Base-by-base conservation (phyloP, 2,113 vertebrate species). In the Scortum barcoo region DNA sequence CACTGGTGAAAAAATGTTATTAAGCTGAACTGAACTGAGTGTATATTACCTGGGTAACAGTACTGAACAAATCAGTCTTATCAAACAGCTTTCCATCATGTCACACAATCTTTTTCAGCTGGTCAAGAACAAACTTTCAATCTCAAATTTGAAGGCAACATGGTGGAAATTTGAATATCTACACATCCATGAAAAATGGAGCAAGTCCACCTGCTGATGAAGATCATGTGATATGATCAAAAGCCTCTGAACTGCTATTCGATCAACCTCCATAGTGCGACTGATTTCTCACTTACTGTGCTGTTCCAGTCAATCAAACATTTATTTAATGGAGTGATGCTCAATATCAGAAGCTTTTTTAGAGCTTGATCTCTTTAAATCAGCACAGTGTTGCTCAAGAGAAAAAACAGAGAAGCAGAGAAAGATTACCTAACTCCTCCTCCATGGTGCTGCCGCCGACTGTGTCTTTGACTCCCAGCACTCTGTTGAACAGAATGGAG, bases 401-500 rank as follows among this genome's bases (percentile, higher is more conserved):
- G 22, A 56, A 61, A 46, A 71, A n/a, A 76, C 10, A 30, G 20
- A 75, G 12, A 30, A 50, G 24, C 7, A 24, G 30, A 40, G 33
- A 50, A 33, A 50, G 3, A 24, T 81, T 97, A 99, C 98, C 98
- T 93, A 99, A 86, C 94, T 99, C 98, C 93, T 99, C 97, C 90
- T 99, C 98, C 97, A 99, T 98, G 74, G 97, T 99, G 80, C 95
- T 95, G 20, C 93, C 91, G 0, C 96, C 96, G 85, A 84, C 82
- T 24, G 90, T 95, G n/a, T 97, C 95, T 79, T 96, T 97, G 84
- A 99, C 93, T 7, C 97, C 98, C 48, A 99, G 89, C 4, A 99
- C 97, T 95, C 98, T 96, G 95, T 99, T 99, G 93, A 99, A 97
- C 72, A 99, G 91, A 90, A 99, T 99, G 17, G 98, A 99, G 94